These are phyloP conservation scores for Tetraneura akinire DNA, from an alignment of 1,140 invertebrate genomes.

Conservation along the genomic window DNA sequence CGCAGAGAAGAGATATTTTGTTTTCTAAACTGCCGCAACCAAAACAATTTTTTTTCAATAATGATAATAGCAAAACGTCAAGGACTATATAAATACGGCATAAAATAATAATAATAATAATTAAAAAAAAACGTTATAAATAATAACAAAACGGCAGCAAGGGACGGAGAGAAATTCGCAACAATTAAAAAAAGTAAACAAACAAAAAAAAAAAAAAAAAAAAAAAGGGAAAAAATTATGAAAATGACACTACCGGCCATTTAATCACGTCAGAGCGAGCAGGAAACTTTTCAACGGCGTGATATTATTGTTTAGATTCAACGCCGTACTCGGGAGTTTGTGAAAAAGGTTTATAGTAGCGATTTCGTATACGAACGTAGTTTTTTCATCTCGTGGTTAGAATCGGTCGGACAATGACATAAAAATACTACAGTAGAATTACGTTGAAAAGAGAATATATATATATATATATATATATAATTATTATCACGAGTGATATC, in stretches of 20 bases:
- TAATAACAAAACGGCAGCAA: slow-evolving; percentile 30
- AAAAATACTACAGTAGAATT: background rate
- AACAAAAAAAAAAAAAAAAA: too few relatives aligned
- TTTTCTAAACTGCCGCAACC: slow-evolving; percentile 36
- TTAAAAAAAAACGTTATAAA: slow-evolving; percentile 22
- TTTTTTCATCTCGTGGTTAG: slow-evolving; percentile 13
- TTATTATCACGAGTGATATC: too few relatives aligned
- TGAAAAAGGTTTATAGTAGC: slow-evolving; percentile 11
- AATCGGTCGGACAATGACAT: background rate
- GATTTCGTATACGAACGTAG: background rate
- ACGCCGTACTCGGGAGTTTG: too few relatives aligned
- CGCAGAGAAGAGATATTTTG: slow-evolving; percentile 27
- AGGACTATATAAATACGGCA: background rate
- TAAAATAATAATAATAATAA: background rate
- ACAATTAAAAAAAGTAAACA: slow-evolving; percentile 48
- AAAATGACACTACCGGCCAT: slow-evolving; percentile 30
- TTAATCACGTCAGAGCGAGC: slow-evolving; percentile 40
- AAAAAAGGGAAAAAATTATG: slow-evolving; percentile 11
- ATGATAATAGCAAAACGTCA: slow-evolving; percentile 2
- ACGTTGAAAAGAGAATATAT: background rate
- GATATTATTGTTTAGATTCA: background rate
- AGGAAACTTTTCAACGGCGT: slow-evolving; percentile 20
- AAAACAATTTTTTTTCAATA: slow-evolving; percentile 35
- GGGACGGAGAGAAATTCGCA: background rate
- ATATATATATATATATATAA: too few relatives aligned